Conservation (phyloP, 2,113 vertebrate genomes). For the Podarcis raffonei region DNA sequence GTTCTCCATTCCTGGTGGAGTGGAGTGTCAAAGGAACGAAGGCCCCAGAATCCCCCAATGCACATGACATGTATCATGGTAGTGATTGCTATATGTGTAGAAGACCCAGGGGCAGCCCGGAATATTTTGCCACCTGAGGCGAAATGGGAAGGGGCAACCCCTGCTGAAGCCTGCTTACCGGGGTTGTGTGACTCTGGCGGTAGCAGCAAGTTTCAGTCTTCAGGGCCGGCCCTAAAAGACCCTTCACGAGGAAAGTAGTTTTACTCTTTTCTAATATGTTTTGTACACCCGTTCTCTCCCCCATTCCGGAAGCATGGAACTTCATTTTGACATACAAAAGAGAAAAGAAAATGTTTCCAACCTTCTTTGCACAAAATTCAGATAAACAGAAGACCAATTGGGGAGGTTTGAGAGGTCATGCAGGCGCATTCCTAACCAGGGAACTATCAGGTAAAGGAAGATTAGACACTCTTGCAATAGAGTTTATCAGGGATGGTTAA, state of each 20-base stretch:
- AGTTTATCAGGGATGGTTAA: constrained; percentile 26
- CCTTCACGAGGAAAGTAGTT: background rate
- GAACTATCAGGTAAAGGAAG: constrained; percentile 33
- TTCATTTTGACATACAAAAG: background rate
- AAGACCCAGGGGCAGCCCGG: background rate
- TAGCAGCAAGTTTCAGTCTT: too few relatives aligned
- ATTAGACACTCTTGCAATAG: background rate
- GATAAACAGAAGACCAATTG: constrained; percentile 25
- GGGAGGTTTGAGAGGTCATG: constrained; percentile 12
- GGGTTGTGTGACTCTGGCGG: too few relatives aligned
- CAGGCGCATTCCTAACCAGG: background rate
- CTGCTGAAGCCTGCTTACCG: too few relatives aligned
- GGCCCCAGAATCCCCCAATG: constrained; percentile 6
- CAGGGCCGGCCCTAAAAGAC: too few relatives aligned
- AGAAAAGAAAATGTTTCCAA: constrained; percentile 5
- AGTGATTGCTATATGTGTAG: background rate
- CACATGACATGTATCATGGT: constrained; percentile 5
- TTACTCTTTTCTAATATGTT: background rate
- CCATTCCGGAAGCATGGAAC: background rate
- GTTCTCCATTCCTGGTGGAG: background rate
- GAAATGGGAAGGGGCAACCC: too few relatives aligned
- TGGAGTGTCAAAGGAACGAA: constrained; percentile 28
- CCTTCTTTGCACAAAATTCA: background rate
- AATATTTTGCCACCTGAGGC: too few relatives aligned
- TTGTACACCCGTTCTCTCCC: constrained; percentile 13